These are phyloP conservation scores for Eospalax fontanierii DNA, from an alignment of 2,797 vertebrate species.

Conservation along the genomic window DNA sequence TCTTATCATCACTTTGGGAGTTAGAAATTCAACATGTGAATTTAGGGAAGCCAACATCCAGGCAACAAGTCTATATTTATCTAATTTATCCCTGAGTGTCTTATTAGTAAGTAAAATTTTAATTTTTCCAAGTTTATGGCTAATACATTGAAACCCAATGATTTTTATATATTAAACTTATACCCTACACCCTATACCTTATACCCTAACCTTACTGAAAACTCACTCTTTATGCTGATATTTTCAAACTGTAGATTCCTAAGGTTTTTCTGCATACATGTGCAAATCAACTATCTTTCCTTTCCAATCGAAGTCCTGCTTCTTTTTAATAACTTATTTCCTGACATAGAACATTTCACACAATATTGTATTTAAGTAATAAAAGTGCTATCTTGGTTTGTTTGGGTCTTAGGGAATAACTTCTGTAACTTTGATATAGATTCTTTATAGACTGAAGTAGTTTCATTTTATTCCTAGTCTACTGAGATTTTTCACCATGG, in stretches of 20 bases:
- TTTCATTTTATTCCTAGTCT: neutral
- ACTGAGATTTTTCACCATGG: neutral
- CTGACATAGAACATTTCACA: neutral
- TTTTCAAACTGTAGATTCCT: neutral
- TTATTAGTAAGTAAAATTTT: neutral
- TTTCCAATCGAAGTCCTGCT: neutral
- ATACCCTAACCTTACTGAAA: neutral
- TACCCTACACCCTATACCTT: neutral
- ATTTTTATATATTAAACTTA: neutral
- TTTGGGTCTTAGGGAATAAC: neutral
- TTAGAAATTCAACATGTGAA: neutral
- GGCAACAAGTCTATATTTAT: neutral
- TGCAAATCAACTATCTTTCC: neutral
- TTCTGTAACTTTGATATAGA: neutral
- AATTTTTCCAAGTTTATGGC: neutral
- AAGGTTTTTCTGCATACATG: neutral
- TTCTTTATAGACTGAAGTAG: neutral
- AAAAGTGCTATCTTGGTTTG: neutral
- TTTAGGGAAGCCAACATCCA: neutral
- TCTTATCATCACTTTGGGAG: neutral
- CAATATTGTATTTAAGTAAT: neutral
- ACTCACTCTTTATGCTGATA: neutral
- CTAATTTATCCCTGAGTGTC: neutral
- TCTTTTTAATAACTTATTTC: neutral
- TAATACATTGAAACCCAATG: conserved; percentile 2